These are phyloP conservation scores for Andrena trimmerana DNA, from an alignment of 2,888 invertebrate species.

Conservation along the genomic window DNA sequence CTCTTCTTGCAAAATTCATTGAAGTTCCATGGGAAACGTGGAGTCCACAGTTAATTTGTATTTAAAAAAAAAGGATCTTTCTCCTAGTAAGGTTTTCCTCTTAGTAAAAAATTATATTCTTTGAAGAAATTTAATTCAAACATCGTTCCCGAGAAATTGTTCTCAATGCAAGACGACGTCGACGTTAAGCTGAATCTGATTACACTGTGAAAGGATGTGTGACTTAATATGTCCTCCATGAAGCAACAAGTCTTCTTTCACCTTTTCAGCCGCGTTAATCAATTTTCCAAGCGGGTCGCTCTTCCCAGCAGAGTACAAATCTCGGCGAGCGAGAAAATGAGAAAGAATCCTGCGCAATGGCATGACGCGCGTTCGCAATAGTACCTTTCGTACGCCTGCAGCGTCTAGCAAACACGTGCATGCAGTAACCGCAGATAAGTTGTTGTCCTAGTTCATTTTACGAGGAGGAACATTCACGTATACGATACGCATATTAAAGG, in stretches of 20 bases:
- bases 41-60: no score
- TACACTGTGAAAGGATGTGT: no score
- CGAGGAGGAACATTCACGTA: conserved; percentile 41
- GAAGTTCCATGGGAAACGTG: no score
- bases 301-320: conserved; percentile 19
- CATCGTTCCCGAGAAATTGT: no score
- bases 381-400: conserved; percentile 43
- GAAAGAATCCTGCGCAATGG: conserved; percentile 36
- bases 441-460: conserved; percentile 63
- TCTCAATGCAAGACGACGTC: no score
- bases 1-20: no score
- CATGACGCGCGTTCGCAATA: conserved; percentile 36
- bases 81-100: no score
- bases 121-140: no score
- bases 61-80: no score
- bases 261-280: conserved; percentile 2
- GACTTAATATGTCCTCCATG: not conserved
- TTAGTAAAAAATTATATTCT: no score
- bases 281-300: conserved; percentile 32
- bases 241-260: not conserved
- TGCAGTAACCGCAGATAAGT: conserved; percentile 48
- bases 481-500: conserved; percentile 47
- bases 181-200: no score
- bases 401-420: conserved; percentile 44
- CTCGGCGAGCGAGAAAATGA: conserved; percentile 41